Evolutionary conservation across 2,797 vertebrate genomes (phyloP), one percentile per base, ranked within the genome.

Genomic region (Acanthis flammea): DNA sequence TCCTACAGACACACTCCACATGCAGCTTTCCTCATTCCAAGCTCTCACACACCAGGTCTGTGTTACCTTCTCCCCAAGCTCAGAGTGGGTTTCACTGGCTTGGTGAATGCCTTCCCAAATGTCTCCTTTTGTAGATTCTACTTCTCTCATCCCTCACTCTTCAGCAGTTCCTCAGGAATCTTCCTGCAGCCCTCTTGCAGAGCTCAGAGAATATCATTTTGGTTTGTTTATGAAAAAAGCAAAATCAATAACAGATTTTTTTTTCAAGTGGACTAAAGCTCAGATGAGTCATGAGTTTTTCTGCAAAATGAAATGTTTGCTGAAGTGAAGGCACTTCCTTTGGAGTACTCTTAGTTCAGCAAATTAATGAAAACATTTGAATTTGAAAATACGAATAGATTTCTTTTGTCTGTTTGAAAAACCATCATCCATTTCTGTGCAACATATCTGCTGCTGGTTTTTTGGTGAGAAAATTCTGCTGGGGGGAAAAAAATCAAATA

Each of bases 1-100:
- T 66, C 30, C 39, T 67, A 1, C n/a, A 39, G 12, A 17, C 14
- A 16, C 10, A 12, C 3, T 3, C 16, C 33, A 14, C 1, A 0
- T 0, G 0, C 10, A 19, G 8, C 0, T 70, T 47, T 73, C 35
- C 28, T 33, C 39, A 18, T 31, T 50, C 50, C 47, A 13, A 86
- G 17, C 51, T 19, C 19, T 67, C 19, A 1, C 13, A 15, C 2
- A 1, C 13, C 25, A n/a, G 28, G 3, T 37, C 33, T 6, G 2
- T 35, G 6, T 11, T 61, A 15, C 33, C 7, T 61, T 68, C 33
- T 89, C 44, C 22, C 25, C 14, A 41, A 25, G 33, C 11, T 14
- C 25, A 39, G 22, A 66, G 7, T 1, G 30, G 10, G 3, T 60
- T 53, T 79, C 60, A 6, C 47, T 70, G 63, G 1, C 8, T 84